Evolutionary conservation across 2,797 vertebrate species (phyloP), one percentile per base, ranked within the genome.

Genomic region (Acropternis orthonyx): DNA sequence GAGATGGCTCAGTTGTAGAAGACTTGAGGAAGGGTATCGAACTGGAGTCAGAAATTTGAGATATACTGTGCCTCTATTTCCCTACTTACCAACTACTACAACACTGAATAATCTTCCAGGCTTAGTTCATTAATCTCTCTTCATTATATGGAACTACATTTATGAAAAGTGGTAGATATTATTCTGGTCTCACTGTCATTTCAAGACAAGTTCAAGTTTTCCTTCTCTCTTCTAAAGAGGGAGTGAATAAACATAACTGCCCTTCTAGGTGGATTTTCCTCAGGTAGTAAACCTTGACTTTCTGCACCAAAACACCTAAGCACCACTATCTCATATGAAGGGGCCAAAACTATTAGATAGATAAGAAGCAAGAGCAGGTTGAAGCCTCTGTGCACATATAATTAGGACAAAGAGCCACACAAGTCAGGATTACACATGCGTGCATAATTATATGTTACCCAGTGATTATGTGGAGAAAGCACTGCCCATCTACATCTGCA

Each of bases 331-430:
- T 74, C 37, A 16, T 13, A 14, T 1, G 22, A 76, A 85, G 84
- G 73, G 41, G 49, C 73, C 82, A 67, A 71, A 86, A 46, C 41
- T 18, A 11, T 52, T 46, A 91, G 82, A 69, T 8, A n/a, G 83
- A 71, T 52, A 52, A 92, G 67, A 82, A 65, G 51, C 58, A 76
- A 41, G 0, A 81, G 74, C 41, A 79, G 71, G 87, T 14, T 93
- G 71, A 74, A 96, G 61, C 71, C 55, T 90, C 91, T 67, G 17
- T 61, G 41, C 74, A 82, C 65, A 36, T 39, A 7, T 22, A 93
- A 86, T 6, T 78, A 80, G 94, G 80, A 93, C 93, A 95, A 92
- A 95, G 91, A 95, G 52, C 71, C 80, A 72, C 49, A 79, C 4
- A 13, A 88, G 56, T 51, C 52, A 85, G 88, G 92, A 92, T 96